Base-by-base conservation (phyloP, 2,888 invertebrate genomes). In the Dasypogon diadema region DNA sequence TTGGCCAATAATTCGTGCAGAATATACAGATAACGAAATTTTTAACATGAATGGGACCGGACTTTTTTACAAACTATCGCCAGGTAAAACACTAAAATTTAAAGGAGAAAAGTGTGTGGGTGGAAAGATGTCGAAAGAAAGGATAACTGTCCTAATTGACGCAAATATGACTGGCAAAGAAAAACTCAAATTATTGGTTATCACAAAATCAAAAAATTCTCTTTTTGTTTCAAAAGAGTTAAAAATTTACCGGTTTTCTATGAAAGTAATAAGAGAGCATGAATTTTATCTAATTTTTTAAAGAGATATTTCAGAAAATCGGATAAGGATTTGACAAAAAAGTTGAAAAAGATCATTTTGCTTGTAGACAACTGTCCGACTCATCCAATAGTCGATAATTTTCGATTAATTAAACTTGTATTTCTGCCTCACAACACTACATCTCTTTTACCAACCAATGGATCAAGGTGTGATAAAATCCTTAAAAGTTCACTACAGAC, bases 381-480 rank as follows among this genome's bases (percentile, higher is more conserved):
- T 42, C 63, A 42, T 42, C 5, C 42, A 1, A 4, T 12, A 37
- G 2, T 63, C 12, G 18, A 18, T 14, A 63, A 42, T 21, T 34
- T 34, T 3, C 18, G 18, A 22, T 22, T 4, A 34, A 63, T 63
- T 10, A 16, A 42, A 34, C 10, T 22, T 6, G 58, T n/a, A 1
- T 42, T 63, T 63, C 42, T 63, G 5, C 42, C 63, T 4, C 12
- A 37, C 0, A 63, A 63, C 16, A 42, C 63, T 21, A 42, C 42
- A 10, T 34, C 37, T 22, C 42, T 63, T n/a, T 63, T 63, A 34
- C 63, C n/a, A 63, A 42, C 42, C 63, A 21, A 42, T 63, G 22
- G 63, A 63, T n/a, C 63, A 63, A 21, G 42, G 21, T 21, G n/a
- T 63, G 1, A 63, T 63, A 14, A 63, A 42, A 63, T 16, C 18